Percentiles rank a stretch among this genome's conserved stretches.
phyloP scores from a whole-genome alignment of 2,797 vertebrate species.

The Rhinoraja longicauda region DNA sequence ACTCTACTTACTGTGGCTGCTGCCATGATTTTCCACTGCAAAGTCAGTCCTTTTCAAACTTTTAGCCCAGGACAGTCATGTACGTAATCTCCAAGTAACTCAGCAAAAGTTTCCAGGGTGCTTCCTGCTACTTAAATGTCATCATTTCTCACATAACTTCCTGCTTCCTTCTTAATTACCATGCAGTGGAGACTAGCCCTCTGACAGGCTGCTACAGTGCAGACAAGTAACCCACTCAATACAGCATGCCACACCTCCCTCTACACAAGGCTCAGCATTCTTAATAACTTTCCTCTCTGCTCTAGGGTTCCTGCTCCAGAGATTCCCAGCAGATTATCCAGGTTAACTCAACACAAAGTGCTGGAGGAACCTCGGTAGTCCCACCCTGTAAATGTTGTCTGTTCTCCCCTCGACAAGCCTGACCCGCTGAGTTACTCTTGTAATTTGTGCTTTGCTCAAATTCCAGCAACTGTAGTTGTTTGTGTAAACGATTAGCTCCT shows the following conservation, averaged over 20 bases:
- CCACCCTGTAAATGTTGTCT: too few relatives aligned
- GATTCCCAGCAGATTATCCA: background rate
- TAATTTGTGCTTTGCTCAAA: too few relatives aligned
- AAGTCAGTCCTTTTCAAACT: background rate
- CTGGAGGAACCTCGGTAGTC: too few relatives aligned
- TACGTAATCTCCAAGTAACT: background rate
- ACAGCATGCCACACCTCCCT: background rate
- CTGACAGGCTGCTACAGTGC: background rate
- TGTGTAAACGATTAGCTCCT: too few relatives aligned
- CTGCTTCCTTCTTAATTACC: slow-evolving; percentile 14
- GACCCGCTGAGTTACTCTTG: too few relatives aligned
- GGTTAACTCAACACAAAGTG: too few relatives aligned
- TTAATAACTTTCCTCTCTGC: background rate
- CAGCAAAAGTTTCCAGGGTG: background rate
- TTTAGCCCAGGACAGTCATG: background rate
- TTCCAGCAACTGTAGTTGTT: too few relatives aligned
- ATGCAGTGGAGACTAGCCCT: background rate
- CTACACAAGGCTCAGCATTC: too few relatives aligned
- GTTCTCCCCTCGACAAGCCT: too few relatives aligned
- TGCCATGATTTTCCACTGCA: background rate
- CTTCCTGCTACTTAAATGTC: slow-evolving; percentile 32
- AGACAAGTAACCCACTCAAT: background rate
- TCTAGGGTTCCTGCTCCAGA: background rate
- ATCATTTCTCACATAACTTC: background rate
- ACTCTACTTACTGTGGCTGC: background rate